phyloP scores from a whole-genome alignment of 2,797 vertebrate genomes.

The Mus minutoides region DNA sequence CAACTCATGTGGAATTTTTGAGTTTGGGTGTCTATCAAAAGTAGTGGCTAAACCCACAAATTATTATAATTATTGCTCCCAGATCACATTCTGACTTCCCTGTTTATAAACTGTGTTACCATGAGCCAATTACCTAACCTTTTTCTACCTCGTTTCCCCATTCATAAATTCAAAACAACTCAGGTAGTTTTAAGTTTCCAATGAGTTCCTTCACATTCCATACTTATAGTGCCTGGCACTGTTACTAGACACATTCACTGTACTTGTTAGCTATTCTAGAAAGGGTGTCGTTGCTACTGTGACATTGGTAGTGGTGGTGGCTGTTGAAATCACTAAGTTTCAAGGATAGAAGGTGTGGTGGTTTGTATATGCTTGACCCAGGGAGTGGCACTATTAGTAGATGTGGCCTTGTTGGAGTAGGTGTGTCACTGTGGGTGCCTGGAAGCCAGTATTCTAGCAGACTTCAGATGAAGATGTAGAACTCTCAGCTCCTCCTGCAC shows the following conservation, averaged over 20 bases:
- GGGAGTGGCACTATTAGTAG: neutral
- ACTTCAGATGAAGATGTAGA: neutral
- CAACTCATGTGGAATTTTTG: neutral
- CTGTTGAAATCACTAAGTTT: neutral
- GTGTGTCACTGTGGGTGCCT: neutral
- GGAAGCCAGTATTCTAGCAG: neutral
- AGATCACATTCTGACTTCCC: neutral
- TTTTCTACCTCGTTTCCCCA: neutral
- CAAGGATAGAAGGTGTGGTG: neutral
- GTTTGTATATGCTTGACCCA: neutral
- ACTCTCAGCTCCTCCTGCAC: neutral
- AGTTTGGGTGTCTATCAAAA: neutral
- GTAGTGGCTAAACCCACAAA: neutral
- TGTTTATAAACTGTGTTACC: neutral
- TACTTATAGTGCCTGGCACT: neutral
- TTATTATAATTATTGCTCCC: neutral
- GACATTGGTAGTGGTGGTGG: neutral
- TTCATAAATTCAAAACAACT: conserved; percentile 16
- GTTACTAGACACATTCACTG: neutral
- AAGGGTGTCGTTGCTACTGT: neutral
- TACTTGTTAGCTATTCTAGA: neutral
- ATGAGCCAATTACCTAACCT: neutral
- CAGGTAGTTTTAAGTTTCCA: neutral
- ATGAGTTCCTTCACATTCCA: neutral
- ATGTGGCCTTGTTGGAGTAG: neutral